Evolutionary conservation across 2,888 invertebrate species (phyloP).

Genomic region (Eristalis pertinax): DNA sequence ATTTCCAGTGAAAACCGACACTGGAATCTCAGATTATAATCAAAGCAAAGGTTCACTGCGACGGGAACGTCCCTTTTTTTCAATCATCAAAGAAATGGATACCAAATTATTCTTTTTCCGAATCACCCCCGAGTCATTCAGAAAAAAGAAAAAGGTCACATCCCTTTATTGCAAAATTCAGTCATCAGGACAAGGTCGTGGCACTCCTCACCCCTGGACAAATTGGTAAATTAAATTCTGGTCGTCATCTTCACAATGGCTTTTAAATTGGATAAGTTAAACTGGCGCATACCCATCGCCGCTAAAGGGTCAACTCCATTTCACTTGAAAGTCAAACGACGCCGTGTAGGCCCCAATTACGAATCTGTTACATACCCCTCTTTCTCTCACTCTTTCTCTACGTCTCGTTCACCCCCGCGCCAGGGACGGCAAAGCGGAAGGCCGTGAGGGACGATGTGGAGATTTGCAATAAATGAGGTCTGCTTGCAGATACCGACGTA

Average conservation of each 20-base stretch:
- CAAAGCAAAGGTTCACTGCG: neutral
- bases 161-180: neutral
- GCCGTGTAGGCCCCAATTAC: constrained; percentile 1
- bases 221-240: neutral
- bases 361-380: neutral
- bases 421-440: neutral
- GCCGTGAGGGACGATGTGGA: neutral
- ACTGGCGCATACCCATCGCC: neutral
- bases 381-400: neutral
- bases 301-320: constrained; percentile 4
- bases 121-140: neutral
- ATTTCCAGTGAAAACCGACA: neutral
- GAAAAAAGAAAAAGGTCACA: too few species aligned
- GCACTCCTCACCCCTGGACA: neutral
- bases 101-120: neutral
- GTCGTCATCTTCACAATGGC: neutral
- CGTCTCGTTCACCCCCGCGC: neutral
- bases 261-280: neutral
- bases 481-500: neutral
- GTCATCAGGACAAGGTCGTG: neutral
- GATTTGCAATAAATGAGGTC: constrained; percentile 37
- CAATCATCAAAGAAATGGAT: neutral
- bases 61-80: neutral
- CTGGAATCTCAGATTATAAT: neutral
- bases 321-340: constrained; percentile 23